A percentile compares a stretch with the other conserved stretches of the same genome.
Evolutionary conservation across 2,113 vertebrate species (phyloP).

Genomic region (Daboia siamensis): DNA sequence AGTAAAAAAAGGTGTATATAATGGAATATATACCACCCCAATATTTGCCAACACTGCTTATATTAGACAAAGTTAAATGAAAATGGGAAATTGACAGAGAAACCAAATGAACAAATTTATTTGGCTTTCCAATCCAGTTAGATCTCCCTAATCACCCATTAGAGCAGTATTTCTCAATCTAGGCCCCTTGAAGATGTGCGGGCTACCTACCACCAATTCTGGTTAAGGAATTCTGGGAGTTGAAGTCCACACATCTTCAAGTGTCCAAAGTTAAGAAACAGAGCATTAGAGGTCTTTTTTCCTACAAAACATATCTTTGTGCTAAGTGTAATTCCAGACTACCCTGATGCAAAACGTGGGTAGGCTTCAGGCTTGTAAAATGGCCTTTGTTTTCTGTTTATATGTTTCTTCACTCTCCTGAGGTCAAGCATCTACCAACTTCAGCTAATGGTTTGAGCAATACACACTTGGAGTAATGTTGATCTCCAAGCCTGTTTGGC

Average conservation of each 20-base stretch:
- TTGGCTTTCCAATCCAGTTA: background rate
- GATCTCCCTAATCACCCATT: background rate
- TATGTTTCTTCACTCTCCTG: background rate
- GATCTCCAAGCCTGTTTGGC: background rate
- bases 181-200: background rate
- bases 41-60: background rate
- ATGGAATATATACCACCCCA: background rate
- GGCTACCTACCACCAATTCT: background rate
- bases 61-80: background rate
- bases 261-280: background rate
- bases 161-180: background rate
- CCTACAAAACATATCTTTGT: background rate
- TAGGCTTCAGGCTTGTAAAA: background rate
- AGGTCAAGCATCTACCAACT: background rate
- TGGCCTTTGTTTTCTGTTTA: background rate
- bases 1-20: background rate
- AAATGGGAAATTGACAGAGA: background rate
- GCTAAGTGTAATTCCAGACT: background rate
- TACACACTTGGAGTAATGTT: background rate
- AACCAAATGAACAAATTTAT: background rate
- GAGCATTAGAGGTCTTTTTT: background rate
- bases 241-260: background rate
- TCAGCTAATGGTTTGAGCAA: background rate
- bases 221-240: background rate
- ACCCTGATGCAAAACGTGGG: background rate